Conservation (phyloP, 2,113 vertebrate genomes). For the Mus spicilegus region DNA sequence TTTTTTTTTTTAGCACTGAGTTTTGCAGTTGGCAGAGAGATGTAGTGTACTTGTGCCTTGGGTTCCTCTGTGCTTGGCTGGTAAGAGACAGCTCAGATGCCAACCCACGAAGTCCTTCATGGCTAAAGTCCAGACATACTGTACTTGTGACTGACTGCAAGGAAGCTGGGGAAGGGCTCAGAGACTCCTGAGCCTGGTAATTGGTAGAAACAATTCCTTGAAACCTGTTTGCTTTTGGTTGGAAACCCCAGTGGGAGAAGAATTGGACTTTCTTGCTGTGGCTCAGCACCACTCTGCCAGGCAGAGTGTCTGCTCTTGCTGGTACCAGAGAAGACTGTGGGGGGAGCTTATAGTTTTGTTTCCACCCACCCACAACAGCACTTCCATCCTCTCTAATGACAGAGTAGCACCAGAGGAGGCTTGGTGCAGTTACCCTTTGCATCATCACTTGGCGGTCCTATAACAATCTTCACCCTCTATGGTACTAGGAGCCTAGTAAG, state of each 20-base stretch:
- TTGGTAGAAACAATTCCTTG: background rate
- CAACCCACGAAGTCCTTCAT: background rate
- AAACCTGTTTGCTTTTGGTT: background rate
- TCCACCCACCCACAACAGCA: background rate
- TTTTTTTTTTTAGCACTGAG: background rate
- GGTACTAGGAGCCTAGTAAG: too few relatives aligned
- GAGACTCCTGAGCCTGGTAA: background rate
- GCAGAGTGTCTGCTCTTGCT: background rate
- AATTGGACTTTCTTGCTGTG: background rate
- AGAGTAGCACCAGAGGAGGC: background rate
- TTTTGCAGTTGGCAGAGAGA: background rate
- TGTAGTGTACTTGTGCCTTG: too few relatives aligned
- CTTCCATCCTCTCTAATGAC: fast-evolving
- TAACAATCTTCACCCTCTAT: background rate
- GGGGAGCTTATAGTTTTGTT: background rate
- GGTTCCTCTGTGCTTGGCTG: background rate
- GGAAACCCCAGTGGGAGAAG: background rate
- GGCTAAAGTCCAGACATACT: background rate
- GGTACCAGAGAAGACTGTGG: background rate
- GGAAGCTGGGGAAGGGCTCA: background rate
- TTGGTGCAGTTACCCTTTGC: background rate
- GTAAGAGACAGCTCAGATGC: background rate
- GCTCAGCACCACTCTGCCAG: background rate
- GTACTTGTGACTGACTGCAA: background rate
- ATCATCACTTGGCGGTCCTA: background rate